These are phyloP conservation scores for Acrocephalus kingi DNA, from an alignment of 2,113 vertebrate species.

Conservation along the genomic window DNA sequence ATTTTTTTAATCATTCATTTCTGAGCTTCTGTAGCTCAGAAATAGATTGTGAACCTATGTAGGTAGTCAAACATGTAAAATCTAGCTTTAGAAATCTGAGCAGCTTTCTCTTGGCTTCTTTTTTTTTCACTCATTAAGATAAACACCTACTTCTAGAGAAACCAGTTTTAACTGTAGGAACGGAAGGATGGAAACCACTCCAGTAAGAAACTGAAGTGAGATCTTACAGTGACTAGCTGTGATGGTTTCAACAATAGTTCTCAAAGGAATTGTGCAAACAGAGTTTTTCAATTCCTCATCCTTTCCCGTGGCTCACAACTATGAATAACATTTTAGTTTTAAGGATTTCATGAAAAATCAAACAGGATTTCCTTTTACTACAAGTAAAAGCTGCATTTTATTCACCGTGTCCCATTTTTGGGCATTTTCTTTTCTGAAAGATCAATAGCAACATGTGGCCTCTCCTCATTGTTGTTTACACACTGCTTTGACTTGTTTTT, in stretches of 20 bases:
- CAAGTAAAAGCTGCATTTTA: not conserved
- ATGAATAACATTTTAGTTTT: not conserved
- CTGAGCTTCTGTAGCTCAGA: not conserved
- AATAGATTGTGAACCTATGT: not conserved
- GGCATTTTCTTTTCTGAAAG: not conserved
- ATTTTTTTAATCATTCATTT: not conserved
- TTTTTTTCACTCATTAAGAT: not conserved
- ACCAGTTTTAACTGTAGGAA: not conserved
- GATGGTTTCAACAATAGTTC: not conserved
- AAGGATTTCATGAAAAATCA: not conserved
- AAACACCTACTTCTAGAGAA: not conserved
- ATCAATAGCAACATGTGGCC: not conserved
- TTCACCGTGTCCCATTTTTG: not conserved
- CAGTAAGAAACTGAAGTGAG: not conserved
- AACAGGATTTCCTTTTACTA: conserved; percentile 8
- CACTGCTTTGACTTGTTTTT: not conserved
- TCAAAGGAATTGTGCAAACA: not conserved
- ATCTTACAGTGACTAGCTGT: not conserved
- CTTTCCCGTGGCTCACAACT: not conserved
- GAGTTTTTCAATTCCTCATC: not conserved
- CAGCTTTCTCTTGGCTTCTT: not conserved
- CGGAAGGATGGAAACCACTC: not conserved
- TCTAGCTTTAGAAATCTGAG: not conserved
- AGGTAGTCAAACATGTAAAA: not conserved
- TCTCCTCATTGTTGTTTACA: not conserved